A percentile compares a stretch with the other conserved stretches of the same genome.
phyloP scores from a whole-genome alignment of 2,888 invertebrate genomes.

The Lysandra bellargus region DNA sequence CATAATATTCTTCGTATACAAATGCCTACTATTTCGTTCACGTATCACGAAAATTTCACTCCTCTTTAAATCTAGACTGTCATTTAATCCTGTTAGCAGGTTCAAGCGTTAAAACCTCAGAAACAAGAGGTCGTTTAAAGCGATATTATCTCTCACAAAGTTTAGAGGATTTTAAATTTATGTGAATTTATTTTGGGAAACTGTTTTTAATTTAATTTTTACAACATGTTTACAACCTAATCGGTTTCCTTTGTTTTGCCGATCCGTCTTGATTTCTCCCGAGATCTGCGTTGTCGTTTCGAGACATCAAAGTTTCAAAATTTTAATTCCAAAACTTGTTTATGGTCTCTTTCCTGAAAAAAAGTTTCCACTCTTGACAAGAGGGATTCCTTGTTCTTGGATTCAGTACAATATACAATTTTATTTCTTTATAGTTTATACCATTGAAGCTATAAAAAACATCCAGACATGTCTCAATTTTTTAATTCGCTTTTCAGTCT shows the following conservation, averaged over 20 bases:
- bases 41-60: no score
- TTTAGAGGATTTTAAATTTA: not conserved
- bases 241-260: not conserved
- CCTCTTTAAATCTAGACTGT: not conserved
- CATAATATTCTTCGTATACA: no score
- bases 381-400: not conserved
- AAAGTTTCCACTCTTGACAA: not conserved
- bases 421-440: no score
- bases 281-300: not conserved
- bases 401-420: not conserved
- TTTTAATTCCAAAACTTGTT: conserved; percentile 1
- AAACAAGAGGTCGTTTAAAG: not conserved
- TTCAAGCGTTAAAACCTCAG: not conserved
- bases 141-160: not conserved
- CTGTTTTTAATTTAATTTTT: not conserved
- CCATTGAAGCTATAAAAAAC: no score
- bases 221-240: not conserved
- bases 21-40: no score
- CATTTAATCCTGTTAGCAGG: not conserved
- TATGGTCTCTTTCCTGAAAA: not conserved
- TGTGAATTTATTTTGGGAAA: not conserved
- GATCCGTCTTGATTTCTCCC: not conserved
- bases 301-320: not conserved
- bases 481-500: no score
- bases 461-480: no score